Percentiles rank a stretch among this genome's conserved stretches.
Evolutionary conservation across 2,797 vertebrate species (phyloP).

Genomic region (Philypnodon macrostomus): DNA sequence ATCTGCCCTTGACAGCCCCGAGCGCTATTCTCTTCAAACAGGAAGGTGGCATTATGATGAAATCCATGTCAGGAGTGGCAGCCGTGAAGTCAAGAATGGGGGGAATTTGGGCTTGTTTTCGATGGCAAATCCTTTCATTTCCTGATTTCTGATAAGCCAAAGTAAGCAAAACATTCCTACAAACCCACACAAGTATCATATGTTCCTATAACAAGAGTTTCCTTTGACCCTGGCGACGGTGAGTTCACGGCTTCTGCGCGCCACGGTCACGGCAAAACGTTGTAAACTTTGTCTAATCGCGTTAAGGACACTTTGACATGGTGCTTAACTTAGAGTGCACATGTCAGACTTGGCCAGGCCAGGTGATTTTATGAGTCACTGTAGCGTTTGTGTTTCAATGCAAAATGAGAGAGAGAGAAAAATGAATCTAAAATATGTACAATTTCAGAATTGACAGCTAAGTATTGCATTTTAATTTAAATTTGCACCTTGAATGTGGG

Average conservation of each 20-base stretch:
- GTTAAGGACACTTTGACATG: constrained; percentile 11
- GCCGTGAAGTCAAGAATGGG: constrained; percentile 35
- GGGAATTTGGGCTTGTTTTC: constrained; percentile 65
- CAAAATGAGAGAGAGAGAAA: not conserved
- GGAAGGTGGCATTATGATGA: constrained; percentile 50
- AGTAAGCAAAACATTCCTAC: constrained; percentile 70
- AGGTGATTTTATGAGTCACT: not conserved
- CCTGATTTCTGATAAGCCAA: constrained; percentile 75
- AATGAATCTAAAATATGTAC: no score
- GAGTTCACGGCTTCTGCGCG: constrained; percentile 51
- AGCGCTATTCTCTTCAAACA: constrained; percentile 41
- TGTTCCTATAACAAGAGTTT: constrained; percentile 71
- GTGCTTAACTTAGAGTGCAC: constrained; percentile 1
- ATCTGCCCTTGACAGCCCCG: constrained; percentile 39
- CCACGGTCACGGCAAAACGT: constrained; percentile 25
- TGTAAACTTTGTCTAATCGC: constrained; percentile 14
- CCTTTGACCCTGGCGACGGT: constrained; percentile 45
- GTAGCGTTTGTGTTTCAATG: not conserved
- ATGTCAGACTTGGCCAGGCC: constrained; percentile 3
- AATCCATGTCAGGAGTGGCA: constrained; percentile 53
- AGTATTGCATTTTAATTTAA: no score
- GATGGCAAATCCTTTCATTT: constrained; percentile 78
- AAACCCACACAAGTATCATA: constrained; percentile 67
- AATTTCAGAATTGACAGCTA: no score
- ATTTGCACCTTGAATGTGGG: no score